Base-by-base conservation (phyloP, 2,113 vertebrate species). In the Catagonus wagneri region DNA sequence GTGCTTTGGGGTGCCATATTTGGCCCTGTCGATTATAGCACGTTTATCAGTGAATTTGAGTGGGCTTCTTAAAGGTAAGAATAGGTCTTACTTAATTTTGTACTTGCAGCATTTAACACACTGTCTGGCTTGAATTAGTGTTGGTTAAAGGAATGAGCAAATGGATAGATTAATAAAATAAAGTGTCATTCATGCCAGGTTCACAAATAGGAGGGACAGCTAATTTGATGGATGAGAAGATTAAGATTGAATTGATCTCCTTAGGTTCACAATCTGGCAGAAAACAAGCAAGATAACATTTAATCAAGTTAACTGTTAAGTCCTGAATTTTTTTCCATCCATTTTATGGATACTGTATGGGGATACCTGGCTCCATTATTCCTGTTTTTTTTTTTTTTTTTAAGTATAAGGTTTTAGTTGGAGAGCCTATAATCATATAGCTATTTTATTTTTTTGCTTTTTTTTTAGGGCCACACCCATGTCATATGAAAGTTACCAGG, bases 1-100 rank as follows among this genome's bases (percentile, higher is more conserved):
- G 10, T 65, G 23, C 9, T 72, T 50, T 58, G 32, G 32, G 8
- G 23, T 75, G 16, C 58, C 36, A 11, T 88, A 27, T 39, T 72
- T 44, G n/a, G n/a, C 16, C 14, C 65, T 54, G 6, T 34, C 60
- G 22, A 11, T 79, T 76, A 66, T 50, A 87, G 65, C 39, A 72
- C 63, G 58, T 80, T 90, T 86, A 52, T 76, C 36, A 9, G 32
- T 85, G 29, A 80, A 44, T 22, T 91, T 89, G 75, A 90, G 10
- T 3, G 13, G 44, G 3, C 9, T 88, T 23, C 34, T 88, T 61
- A 89, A 34, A 1, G 32, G 19, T 27, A 63, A 36, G 27, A 90
- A 68, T 5, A 39, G 39, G 52, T 83, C 66, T 89, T 79, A 17
- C 2, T 84, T 94, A 52, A 66, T 89, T 95, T 74, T 92, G 50